Conservation (phyloP, 2,888 invertebrate genomes). For the Amphipoea oculea region DNA sequence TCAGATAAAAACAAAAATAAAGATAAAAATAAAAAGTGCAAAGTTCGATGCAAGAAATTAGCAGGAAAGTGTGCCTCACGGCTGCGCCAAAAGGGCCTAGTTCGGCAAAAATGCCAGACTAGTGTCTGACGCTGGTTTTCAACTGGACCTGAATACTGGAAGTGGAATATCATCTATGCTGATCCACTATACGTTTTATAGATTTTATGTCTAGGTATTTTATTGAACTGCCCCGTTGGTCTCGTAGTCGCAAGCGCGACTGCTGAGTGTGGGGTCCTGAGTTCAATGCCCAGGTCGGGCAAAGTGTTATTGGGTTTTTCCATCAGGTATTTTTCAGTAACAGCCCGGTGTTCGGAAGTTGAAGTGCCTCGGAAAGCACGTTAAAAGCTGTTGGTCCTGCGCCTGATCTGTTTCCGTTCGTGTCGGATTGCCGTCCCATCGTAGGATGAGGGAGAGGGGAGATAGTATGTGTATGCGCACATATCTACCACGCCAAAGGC, state of each 20-base stretch:
- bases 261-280: background rate
- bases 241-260: too few species aligned
- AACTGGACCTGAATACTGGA: too few species aligned
- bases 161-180: too few species aligned
- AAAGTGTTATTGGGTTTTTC: background rate
- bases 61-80: too few species aligned
- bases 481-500: background rate
- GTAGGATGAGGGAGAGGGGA: background rate
- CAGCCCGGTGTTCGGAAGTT: background rate
- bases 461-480: background rate
- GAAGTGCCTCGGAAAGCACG: background rate
- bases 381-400: background rate
- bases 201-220: background rate
- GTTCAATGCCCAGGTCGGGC: background rate
- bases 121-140: too few species aligned
- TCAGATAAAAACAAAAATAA: too few species aligned
- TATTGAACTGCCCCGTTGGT: background rate
- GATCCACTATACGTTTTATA: background rate
- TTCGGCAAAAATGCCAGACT: too few species aligned
- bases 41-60: too few species aligned
- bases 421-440: background rate
- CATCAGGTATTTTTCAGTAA: background rate
- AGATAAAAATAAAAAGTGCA: too few species aligned
- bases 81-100: too few species aligned
- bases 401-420: background rate